Conservation (phyloP, 2,888 invertebrate genomes). For the Hirtodrosophila confusa region DNA sequence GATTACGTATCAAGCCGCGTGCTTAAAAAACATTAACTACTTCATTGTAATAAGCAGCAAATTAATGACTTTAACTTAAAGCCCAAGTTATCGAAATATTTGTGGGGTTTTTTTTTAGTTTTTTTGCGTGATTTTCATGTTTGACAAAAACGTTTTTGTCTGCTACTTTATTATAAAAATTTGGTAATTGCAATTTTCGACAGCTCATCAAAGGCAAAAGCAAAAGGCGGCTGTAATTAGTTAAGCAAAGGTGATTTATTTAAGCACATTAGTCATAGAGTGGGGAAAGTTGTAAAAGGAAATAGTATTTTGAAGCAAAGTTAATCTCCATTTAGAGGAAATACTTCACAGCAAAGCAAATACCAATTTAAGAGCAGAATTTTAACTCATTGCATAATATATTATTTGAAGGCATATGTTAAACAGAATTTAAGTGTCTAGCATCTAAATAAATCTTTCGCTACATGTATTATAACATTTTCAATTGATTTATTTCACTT, state of each 20-base stretch:
- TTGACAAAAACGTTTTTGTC: slow-evolving; percentile 13
- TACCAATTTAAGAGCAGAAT: not conserved
- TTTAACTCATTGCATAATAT: not conserved
- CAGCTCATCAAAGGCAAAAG: slow-evolving; percentile 35
- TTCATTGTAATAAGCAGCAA: slow-evolving; percentile 49
- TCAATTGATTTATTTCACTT: slow-evolving; percentile 39
- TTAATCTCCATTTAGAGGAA: not conserved
- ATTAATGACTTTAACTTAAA: slow-evolving; percentile 48
- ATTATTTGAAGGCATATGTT: too few relatives aligned
- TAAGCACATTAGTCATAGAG: not conserved
- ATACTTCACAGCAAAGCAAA: not conserved
- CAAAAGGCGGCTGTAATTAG: slow-evolving; percentile 14
- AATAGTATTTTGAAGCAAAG: not conserved
- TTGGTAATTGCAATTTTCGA: slow-evolving; percentile 50
- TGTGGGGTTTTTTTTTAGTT: slow-evolving; percentile 9
- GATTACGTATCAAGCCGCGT: slow-evolving; percentile 65
- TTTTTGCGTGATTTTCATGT: slow-evolving; percentile 19
- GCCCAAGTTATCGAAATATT: slow-evolving; percentile 42
- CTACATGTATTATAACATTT: slow-evolving; percentile 1
- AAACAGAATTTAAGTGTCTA: not conserved
- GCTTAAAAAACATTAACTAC: slow-evolving; percentile 56
- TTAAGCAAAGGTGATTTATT: slow-evolving; percentile 23
- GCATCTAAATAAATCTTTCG: slow-evolving; percentile 9
- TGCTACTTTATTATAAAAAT: slow-evolving; percentile 48
- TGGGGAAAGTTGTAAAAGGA: slow-evolving; percentile 2